phyloP scores from a whole-genome alignment of 2,797 vertebrate genomes.

The Muscicapa striata region DNA sequence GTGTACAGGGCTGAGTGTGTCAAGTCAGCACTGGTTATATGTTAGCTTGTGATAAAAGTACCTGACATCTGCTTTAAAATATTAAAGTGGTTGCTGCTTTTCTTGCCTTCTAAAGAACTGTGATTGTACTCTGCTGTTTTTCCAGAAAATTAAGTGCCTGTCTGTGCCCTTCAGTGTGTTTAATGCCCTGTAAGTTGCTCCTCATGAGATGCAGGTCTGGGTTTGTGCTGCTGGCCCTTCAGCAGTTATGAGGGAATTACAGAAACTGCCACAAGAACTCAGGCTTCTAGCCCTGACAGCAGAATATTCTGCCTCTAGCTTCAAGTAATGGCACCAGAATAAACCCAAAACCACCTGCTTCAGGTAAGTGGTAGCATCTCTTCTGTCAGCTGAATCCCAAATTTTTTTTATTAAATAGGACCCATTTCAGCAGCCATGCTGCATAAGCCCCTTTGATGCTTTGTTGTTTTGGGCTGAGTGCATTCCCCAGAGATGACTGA shows the following conservation, averaged over 20 bases:
- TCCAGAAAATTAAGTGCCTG: background rate
- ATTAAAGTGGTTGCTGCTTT: background rate
- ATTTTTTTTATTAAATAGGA: background rate
- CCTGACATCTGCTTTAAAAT: background rate
- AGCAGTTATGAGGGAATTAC: rapidly evolving
- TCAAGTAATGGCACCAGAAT: background rate
- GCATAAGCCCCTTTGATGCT: background rate
- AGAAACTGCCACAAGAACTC: background rate
- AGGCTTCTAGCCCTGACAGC: background rate
- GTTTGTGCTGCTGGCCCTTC: background rate
- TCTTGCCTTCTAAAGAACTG: background rate
- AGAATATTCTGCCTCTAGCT: background rate
- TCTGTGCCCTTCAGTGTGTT: background rate
- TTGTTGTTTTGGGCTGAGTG: background rate
- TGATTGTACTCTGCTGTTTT: background rate
- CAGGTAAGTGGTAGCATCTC: background rate
- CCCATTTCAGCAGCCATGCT: background rate
- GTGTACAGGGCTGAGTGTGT: background rate
- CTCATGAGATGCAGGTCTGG: background rate
- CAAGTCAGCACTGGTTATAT: rapidly evolving
- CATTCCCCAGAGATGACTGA: background rate
- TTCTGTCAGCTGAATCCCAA: background rate
- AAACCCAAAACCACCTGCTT: background rate
- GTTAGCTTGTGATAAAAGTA: background rate
- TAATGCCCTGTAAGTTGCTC: background rate